Percentiles rank a stretch among this genome's conserved stretches.
phyloP scores from a whole-genome alignment of 2,113 vertebrate species.

The Saccopteryx leptura region DNA sequence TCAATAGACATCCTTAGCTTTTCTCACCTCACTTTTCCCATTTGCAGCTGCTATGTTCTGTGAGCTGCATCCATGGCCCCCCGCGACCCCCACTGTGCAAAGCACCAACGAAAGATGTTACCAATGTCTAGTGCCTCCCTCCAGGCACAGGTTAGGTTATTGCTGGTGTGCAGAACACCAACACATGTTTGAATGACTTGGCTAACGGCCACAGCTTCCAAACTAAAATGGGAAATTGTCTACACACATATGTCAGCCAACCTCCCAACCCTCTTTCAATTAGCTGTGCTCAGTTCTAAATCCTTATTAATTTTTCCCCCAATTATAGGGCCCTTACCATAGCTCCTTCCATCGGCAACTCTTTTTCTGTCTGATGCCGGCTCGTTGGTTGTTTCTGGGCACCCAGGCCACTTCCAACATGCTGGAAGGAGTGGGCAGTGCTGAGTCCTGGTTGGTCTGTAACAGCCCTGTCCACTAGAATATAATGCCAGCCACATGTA shows the following conservation, averaged over 20 bases:
- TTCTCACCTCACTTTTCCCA: neutral
- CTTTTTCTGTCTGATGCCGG: neutral
- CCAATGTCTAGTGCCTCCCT: neutral
- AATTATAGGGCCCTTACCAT: too few species aligned
- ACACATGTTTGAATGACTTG: neutral
- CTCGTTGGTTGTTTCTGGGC: accelerated
- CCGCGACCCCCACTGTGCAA: accelerated
- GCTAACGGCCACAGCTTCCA: neutral
- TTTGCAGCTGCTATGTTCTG: neutral
- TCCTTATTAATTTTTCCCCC: neutral
- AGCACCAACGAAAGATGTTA: too few species aligned
- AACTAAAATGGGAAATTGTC: neutral
- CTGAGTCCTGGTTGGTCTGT: accelerated
- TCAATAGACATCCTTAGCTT: neutral
- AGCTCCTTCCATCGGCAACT: neutral
- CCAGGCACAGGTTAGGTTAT: neutral
- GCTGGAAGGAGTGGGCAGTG: accelerated
- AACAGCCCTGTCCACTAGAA: neutral
- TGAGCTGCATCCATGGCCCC: neutral
- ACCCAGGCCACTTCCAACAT: neutral
- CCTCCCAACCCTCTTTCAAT: neutral
- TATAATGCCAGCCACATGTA: accelerated
- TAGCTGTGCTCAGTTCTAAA: neutral
- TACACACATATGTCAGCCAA: neutral
- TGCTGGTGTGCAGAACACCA: neutral